Evolutionary conservation across 2,113 vertebrate species (phyloP).

Genomic region (Morone chrysops): DNA sequence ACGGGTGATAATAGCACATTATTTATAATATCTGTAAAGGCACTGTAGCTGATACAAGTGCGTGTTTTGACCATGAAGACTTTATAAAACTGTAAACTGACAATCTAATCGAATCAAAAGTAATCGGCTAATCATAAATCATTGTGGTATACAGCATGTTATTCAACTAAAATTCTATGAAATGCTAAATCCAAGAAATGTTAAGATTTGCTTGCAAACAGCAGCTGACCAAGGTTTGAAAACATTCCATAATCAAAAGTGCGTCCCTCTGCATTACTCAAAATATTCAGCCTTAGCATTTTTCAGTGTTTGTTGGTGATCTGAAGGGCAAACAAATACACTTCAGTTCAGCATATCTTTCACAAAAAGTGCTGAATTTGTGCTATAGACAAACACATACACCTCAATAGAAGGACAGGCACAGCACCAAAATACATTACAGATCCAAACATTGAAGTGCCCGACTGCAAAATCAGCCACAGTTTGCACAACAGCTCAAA

Average conservation of each 20-base stretch:
- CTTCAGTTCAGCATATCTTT: slow-evolving; percentile 42
- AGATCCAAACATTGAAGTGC: slow-evolving; percentile 46
- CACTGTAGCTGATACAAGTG: neutral
- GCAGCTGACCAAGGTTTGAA: slow-evolving; percentile 21
- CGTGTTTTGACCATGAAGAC: neutral
- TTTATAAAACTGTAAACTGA: too few relatives aligned
- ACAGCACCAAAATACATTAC: slow-evolving; percentile 53
- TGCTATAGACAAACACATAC: slow-evolving; percentile 51
- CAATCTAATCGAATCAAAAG: slow-evolving; percentile 5
- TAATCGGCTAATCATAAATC: slow-evolving; percentile 7
- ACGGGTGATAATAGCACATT: neutral
- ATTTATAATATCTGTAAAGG: neutral
- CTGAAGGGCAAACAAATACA: slow-evolving; percentile 45
- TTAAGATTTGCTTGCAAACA: slow-evolving; percentile 25
- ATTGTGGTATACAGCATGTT: slow-evolving; percentile 1
- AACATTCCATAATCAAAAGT: slow-evolving; percentile 40
- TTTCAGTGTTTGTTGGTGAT: slow-evolving; percentile 53
- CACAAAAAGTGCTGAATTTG: slow-evolving; percentile 72
- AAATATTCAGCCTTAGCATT: slow-evolving; percentile 52
- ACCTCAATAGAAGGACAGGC: slow-evolving; percentile 53
- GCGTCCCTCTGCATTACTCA: slow-evolving; percentile 15
- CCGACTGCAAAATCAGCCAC: slow-evolving; percentile 50
- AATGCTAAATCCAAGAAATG: neutral
- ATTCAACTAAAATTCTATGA: slow-evolving; percentile 8
- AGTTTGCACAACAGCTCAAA: slow-evolving; percentile 65